Evolutionary conservation across 2,113 vertebrate species (phyloP).

Genomic region (Pycnonotus jocosus): DNA sequence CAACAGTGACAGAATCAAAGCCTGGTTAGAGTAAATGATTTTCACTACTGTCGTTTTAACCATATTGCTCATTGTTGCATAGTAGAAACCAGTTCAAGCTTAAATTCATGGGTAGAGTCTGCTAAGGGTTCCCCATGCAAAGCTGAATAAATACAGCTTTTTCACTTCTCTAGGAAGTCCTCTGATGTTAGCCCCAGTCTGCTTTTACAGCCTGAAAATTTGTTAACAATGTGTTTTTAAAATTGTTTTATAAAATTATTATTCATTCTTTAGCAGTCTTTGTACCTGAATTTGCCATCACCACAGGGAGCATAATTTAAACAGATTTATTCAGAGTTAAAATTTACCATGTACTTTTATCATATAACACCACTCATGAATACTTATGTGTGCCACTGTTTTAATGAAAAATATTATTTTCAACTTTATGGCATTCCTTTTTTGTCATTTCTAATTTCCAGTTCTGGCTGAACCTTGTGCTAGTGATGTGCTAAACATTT

Average conservation of each 20-base stretch:
- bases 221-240: background rate
- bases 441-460: background rate
- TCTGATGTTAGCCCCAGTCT: background rate
- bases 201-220: background rate
- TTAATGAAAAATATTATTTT: background rate
- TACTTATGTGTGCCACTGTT: background rate
- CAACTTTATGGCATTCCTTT: background rate
- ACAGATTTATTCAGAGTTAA: background rate
- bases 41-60: background rate
- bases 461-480: background rate
- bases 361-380: background rate
- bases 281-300: background rate
- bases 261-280: background rate
- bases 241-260: background rate
- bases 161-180: background rate
- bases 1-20: background rate
- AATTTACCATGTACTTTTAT: background rate
- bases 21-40: background rate
- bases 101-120: background rate
- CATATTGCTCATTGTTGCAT: background rate
- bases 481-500: background rate
- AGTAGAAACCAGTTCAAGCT: background rate
- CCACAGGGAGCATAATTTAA: background rate
- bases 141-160: background rate
- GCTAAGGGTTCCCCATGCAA: background rate